These are phyloP conservation scores for Entelurus aequoreus DNA, from an alignment of 2,113 vertebrate genomes.

Conservation along the genomic window DNA sequence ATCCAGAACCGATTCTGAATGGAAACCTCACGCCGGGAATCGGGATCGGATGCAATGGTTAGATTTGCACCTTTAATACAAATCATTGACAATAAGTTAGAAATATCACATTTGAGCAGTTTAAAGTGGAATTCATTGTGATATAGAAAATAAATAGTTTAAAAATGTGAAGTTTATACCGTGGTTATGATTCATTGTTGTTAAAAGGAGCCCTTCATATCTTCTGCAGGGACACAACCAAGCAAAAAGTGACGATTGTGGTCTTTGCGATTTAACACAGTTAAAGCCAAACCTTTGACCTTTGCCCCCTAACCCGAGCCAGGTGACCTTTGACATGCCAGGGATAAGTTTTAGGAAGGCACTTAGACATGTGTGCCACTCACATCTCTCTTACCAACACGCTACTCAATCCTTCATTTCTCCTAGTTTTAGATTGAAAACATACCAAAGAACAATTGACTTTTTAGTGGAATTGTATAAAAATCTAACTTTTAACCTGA, in stretches of 20 bases:
- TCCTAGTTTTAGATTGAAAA: conserved; percentile 40
- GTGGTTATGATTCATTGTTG: not conserved
- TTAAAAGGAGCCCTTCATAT: not conserved
- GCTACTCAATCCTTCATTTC: conserved; percentile 7
- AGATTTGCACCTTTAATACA: too few species aligned
- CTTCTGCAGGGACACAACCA: not conserved
- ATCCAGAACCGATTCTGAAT: too few species aligned
- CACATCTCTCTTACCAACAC: not conserved
- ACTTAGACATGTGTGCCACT: not conserved
- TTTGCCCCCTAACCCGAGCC: not conserved
- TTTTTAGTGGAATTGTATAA: too few species aligned
- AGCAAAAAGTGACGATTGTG: not conserved
- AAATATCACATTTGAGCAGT: conserved; percentile 49
- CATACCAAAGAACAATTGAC: not conserved
- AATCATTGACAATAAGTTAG: conserved; percentile 45
- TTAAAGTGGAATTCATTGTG: conserved; percentile 28
- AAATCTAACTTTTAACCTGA: too few species aligned
- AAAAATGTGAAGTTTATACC: not conserved
- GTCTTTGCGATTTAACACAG: not conserved
- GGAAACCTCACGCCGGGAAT: too few species aligned
- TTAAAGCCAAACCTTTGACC: too few species aligned
- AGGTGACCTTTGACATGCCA: not conserved
- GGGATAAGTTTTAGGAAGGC: conserved; percentile 8
- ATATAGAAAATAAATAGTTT: conserved; percentile 58
- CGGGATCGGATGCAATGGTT: too few species aligned